Evolutionary conservation across 2,797 vertebrate species (phyloP).

Genomic region (Rhadinocentrus ornatus): DNA sequence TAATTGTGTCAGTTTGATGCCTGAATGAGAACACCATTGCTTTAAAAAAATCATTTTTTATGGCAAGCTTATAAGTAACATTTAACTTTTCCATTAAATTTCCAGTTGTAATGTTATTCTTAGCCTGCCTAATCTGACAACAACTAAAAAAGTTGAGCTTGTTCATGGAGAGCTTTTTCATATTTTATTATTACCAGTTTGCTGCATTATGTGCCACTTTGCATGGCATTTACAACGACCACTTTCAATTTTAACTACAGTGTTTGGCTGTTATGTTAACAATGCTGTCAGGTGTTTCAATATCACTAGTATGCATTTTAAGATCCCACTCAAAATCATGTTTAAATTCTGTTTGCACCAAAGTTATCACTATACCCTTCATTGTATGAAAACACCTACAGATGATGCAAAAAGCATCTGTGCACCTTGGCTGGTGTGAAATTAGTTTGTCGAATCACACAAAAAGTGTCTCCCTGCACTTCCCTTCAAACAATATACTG

Average conservation of each 20-base stretch:
- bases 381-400: background rate
- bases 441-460: background rate
- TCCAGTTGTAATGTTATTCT: background rate
- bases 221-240: background rate
- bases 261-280: background rate
- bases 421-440: background rate
- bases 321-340: background rate
- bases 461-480: background rate
- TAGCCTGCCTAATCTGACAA: no score
- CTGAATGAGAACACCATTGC: background rate
- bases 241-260: background rate
- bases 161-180: no score
- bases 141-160: no score
- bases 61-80: background rate
- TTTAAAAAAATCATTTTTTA: background rate
- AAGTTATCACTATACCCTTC: background rate
- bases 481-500: background rate
- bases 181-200: no score
- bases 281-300: background rate
- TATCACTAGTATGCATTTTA: background rate
- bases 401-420: background rate
- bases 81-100: no score
- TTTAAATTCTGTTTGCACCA: background rate
- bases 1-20: background rate
- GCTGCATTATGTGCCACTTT: no score